phyloP scores from a whole-genome alignment of 2,797 vertebrate species.

The Myotis vivesi region DNA sequence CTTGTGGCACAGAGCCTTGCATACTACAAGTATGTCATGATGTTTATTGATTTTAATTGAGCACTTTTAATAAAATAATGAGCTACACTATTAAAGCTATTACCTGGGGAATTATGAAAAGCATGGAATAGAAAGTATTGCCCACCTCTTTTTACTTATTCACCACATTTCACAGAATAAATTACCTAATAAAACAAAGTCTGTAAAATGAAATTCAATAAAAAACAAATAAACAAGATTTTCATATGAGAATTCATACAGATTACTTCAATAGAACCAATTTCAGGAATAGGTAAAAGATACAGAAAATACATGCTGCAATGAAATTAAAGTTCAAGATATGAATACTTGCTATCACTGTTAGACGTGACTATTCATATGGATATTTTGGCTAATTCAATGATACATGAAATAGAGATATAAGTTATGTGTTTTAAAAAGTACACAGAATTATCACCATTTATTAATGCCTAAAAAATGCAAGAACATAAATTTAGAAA shows the following conservation, averaged over 20 bases:
- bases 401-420: neutral
- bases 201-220: neutral
- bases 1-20: neutral
- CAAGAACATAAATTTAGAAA: neutral
- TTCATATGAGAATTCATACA: neutral
- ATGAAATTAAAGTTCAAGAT: neutral
- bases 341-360: neutral
- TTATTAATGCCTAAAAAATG: neutral
- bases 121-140: neutral
- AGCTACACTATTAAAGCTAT: neutral
- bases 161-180: neutral
- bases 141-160: neutral
- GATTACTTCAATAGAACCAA: neutral
- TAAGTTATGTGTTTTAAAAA: neutral
- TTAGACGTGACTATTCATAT: constrained; percentile 11
- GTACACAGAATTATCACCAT: neutral
- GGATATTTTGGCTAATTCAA: neutral
- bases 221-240: constrained; percentile 7
- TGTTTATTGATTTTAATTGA: neutral
- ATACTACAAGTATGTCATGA: neutral
- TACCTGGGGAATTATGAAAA: neutral
- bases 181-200: neutral
- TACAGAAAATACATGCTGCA: neutral
- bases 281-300: neutral
- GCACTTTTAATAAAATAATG: neutral